Base-by-base conservation (phyloP, 1,140 invertebrate species). In the Lepidostoma basale region DNA sequence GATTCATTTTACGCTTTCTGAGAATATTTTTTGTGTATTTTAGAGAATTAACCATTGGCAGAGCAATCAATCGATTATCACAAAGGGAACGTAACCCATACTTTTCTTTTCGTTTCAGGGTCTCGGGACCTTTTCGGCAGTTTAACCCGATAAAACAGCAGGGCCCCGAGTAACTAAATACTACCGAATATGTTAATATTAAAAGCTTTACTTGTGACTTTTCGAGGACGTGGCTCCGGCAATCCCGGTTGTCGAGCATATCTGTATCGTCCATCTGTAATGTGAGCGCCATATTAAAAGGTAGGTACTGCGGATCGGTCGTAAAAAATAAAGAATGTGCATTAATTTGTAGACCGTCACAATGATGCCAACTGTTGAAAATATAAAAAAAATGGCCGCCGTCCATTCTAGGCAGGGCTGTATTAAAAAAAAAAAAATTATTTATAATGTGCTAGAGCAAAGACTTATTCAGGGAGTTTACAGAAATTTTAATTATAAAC, bases 321-420 rank as follows among this genome's bases (percentile, higher is more conserved):
- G 39, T 59, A 69, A 69, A 65, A 66, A 56, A 64, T 69, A 69
- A 69, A 69, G 68, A 69, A 69, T 69, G 62, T 69, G 52, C 68
- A 69, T 69, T 69, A 69, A 69, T 69, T 69, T 69, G 68, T 69
- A 69, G 68, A 59, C 68, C 68, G 68, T 69, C 68, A 65, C 60
- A 69, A 69, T 64, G 60, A 33, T 69, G 68, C 68, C 68, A 69
- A 69, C 68, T 69, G 68, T 69, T 69, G 62, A 39, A 59, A 64
- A 33, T 64, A 30, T 18, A 28, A 33, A 68, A 67, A 68, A 68
- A 68, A 60, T 22, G 6, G 25, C 49, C 63, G 56, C 45, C 8
- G 45, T 49, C 45, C 45, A 49, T 8, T 8, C 16, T 3, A 22
- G 45, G 6, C 45, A 49, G 45, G 45, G 45, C 18, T 49, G 45